These are phyloP conservation scores for Halesus radiatus DNA, from an alignment of 1,140 invertebrate genomes.

Conservation along the genomic window DNA sequence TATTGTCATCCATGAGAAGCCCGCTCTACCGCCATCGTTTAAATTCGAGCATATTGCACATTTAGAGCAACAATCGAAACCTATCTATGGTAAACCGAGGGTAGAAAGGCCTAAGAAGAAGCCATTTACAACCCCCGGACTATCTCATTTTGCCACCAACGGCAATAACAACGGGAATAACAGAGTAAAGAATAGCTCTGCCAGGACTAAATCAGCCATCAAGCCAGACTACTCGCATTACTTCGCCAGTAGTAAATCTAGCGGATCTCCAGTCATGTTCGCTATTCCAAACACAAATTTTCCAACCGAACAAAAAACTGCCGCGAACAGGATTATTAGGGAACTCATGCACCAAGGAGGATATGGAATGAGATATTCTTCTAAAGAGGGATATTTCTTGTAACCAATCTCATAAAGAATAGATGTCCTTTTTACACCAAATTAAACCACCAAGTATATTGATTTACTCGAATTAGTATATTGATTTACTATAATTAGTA, in stretches of 20 bases:
- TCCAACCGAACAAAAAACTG: constrained; percentile 46
- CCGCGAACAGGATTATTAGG: constrained; percentile 53
- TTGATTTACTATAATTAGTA: too few relatives aligned
- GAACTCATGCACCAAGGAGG: constrained; percentile 53
- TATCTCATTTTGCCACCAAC: constrained; percentile 60
- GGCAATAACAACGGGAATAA: not conserved
- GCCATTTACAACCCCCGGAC: constrained; percentile 62
- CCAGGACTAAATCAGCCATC: constrained; percentile 17
- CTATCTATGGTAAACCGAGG: constrained; percentile 53
- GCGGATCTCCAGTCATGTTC: constrained; percentile 46
- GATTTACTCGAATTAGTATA: too few relatives aligned
- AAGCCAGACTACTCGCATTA: constrained; percentile 53
- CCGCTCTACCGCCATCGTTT: not conserved
- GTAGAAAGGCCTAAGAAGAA: constrained; percentile 53
- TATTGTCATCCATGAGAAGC: constrained; percentile 30
- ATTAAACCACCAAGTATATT: too few relatives aligned
- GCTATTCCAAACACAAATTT: not conserved
- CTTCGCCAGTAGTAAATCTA: constrained; percentile 49
- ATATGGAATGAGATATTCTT: constrained; percentile 54
- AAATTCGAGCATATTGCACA: constrained; percentile 10
- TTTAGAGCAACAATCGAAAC: constrained; percentile 45
- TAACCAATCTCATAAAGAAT: not conserved
- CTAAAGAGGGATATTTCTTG: constrained; percentile 54
- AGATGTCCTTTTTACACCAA: not conserved
- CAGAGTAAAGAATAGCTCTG: constrained; percentile 33